Evolutionary conservation across 1,140 invertebrate species (phyloP).

Genomic region (Solen grandis): DNA sequence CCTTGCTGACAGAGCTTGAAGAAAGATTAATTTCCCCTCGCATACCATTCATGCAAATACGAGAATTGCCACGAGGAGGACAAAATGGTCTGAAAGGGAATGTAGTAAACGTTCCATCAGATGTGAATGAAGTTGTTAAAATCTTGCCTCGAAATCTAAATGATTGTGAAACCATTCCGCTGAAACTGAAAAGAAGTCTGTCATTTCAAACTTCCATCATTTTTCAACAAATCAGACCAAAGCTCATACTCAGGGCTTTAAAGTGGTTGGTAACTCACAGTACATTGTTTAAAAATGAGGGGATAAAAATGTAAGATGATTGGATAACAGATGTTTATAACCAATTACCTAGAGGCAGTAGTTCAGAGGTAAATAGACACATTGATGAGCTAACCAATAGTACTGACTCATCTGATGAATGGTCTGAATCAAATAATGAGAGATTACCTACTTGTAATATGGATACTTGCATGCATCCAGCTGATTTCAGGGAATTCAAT

Average conservation of each 20-base stretch:
- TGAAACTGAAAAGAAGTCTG: neutral
- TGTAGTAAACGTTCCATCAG: slow-evolving; percentile 1
- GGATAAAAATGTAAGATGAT: neutral
- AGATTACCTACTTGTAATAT: slow-evolving; percentile 10
- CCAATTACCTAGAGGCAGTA: neutral
- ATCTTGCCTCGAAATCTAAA: too few relatives aligned
- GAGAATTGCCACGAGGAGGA: slow-evolving; percentile 1
- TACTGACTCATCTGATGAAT: slow-evolving; percentile 8
- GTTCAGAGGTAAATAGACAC: slow-evolving; percentile 1
- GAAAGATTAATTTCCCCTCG: too few relatives aligned
- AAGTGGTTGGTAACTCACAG: slow-evolving; percentile 5
- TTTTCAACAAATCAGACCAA: slow-evolving; percentile 4
- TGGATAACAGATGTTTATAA: slow-evolving; percentile 1
- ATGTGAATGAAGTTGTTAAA: neutral
- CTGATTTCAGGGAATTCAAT: slow-evolving; percentile 15
- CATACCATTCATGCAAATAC: too few relatives aligned
- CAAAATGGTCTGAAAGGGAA: neutral
- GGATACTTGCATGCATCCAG: slow-evolving; percentile 35
- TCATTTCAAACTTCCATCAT: too few relatives aligned
- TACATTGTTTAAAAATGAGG: neutral
- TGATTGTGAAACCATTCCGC: neutral
- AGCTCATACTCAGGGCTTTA: neutral
- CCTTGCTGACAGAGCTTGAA: too few relatives aligned
- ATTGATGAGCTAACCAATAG: neutral
- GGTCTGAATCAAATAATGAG: slow-evolving; percentile 29